Percentiles rank a stretch among this genome's conserved stretches.
phyloP scores from a whole-genome alignment of 1,140 invertebrate genomes.

The Akabosia matsudoensis region DNA sequence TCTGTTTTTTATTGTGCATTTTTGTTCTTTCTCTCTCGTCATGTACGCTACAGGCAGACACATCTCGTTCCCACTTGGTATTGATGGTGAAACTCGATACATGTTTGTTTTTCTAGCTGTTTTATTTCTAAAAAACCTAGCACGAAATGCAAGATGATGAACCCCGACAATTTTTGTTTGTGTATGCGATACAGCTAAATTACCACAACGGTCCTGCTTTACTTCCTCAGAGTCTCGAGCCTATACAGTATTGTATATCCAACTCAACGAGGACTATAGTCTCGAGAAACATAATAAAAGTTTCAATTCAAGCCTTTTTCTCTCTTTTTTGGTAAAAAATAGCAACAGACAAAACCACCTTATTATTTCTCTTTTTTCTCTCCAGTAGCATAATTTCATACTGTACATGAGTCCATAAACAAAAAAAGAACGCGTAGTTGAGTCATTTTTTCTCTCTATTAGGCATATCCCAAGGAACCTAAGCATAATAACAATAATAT shows the following conservation, averaged over 20 bases:
- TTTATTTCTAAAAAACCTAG: not conserved
- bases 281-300: not conserved
- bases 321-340: too few relatives aligned
- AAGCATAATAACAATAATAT: not conserved
- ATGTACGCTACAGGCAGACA: not conserved
- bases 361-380: too few relatives aligned
- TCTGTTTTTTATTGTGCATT: not conserved
- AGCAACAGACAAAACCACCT: too few relatives aligned
- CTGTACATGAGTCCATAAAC: not conserved
- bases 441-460: too few relatives aligned
- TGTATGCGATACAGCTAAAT: not conserved
- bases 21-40: not conserved
- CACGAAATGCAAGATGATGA: not conserved
- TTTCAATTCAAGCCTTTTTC: not conserved
- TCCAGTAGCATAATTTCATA: not conserved
- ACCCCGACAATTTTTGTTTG: conserved; percentile 10
- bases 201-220: too few relatives aligned
- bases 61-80: not conserved
- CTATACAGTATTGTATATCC: too few relatives aligned
- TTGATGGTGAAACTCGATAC: not conserved
- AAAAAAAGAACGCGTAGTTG: not conserved
- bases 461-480: too few relatives aligned
- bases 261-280: too few relatives aligned
- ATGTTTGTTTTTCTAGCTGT: not conserved
- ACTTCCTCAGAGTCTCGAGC: too few relatives aligned